These are phyloP conservation scores for Platyscapa corneri DNA, from an alignment of 1,140 invertebrate genomes.

Conservation along the genomic window DNA sequence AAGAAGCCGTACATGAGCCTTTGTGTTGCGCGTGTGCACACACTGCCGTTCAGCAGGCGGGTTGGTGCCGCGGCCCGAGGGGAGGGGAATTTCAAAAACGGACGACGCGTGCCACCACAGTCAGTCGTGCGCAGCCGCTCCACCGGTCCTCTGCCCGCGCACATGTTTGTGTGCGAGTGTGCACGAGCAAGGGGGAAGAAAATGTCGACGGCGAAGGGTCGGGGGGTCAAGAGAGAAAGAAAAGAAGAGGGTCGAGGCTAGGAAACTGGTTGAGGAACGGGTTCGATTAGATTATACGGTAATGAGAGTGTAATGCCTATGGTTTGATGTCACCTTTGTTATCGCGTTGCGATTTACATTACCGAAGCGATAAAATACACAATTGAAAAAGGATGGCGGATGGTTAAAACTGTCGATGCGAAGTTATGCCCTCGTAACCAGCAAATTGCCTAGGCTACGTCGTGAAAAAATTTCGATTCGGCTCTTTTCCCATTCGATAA, in stretches of 20 bases:
- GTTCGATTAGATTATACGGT: slow-evolving; percentile 23
- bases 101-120: slow-evolving; percentile 47
- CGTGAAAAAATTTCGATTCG: no score
- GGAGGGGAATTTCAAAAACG: slow-evolving; percentile 44
- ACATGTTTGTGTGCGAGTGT: no score
- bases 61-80: no score
- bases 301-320: slow-evolving; percentile 20
- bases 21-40: slow-evolving; percentile 15
- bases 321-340: background rate
- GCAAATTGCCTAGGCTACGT: no score
- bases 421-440: no score
- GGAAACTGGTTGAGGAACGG: slow-evolving; percentile 33
- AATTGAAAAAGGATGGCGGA: no score
- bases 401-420: no score
- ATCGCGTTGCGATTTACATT: no score
- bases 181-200: no score
- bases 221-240: no score
- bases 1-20: slow-evolving; percentile 36
- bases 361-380: no score
- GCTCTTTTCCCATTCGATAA: no score
- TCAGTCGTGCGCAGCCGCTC: slow-evolving; percentile 14
- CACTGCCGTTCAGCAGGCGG: background rate
- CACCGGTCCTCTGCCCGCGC: background rate
- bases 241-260: background rate
- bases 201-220: background rate